Evolutionary conservation across 2,888 invertebrate genomes (phyloP), one percentile per base, ranked within the genome.

Genomic region (Drosophila melanosoma): DNA sequence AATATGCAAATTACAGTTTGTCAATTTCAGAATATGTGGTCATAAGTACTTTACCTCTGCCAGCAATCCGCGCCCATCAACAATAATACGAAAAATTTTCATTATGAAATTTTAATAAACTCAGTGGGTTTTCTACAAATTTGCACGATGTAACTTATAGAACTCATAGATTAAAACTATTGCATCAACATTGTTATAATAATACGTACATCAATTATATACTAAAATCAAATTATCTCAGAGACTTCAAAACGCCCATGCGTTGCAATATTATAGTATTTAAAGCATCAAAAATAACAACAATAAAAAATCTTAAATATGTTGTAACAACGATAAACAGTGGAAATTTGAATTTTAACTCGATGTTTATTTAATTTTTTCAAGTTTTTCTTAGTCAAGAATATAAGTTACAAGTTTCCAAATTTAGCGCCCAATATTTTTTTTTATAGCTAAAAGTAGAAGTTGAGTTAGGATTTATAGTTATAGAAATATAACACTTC

Each of bases 1-100:
- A 68, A 53, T 48, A 53, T 29, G 38, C 76, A 53, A 69, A 68
- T 59, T 54, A 29, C 33, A 5, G 32, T 58, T 62, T 53, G 17
- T 40, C 26, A 76, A 42, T 49, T 53, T 61, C 48, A 60, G 33
- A 59, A 56, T n/a, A 20, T 59, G 29, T 49, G 42, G 33, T 36
- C 36, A 35, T 29, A 36, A 3, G 17, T 38, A 40, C 29, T 40
- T 40, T 8, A 49, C 23, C 40, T 35, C 8, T 40, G 38, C 12
- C 29, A 12, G 11, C 26, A 29, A 60, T 6, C 57, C 42, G 42
- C 3, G 42, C 15, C 10, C 29, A 57, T 57, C 33, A 15, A 12
- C n/a, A 56, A 38, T 38, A 56, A 29, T 26, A 8, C n/a, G 45
- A 23, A 8, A 8, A 8, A 8, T 45, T 45, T 45, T 23, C 20